phyloP scores from a whole-genome alignment of 2,113 vertebrate species.

The Cavia porcellus region DNA sequence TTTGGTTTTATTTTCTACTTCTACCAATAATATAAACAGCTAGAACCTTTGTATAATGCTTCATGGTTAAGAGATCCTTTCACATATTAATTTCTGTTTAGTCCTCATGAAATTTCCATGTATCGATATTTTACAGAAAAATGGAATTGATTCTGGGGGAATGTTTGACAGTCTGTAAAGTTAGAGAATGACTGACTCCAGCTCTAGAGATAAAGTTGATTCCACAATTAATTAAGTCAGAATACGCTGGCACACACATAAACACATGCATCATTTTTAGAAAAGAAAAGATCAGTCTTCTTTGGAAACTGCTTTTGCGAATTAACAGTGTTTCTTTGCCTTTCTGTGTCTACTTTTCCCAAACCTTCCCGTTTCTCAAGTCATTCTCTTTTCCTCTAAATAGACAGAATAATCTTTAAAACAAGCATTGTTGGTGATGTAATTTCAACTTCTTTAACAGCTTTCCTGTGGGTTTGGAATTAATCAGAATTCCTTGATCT shows the following conservation, averaged over 20 bases:
- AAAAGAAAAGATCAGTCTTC: background rate
- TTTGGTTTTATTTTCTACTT: slow-evolving; percentile 1
- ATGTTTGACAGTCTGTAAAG: background rate
- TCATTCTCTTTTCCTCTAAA: background rate
- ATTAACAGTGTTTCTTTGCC: background rate
- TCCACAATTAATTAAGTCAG: background rate
- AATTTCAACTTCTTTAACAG: background rate
- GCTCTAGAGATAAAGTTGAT: background rate
- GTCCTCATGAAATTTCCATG: background rate
- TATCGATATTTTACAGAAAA: background rate
- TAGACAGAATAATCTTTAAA: slow-evolving; percentile 19
- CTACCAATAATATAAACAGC: background rate
- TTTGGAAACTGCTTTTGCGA: background rate
- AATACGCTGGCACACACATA: rapidly evolving
- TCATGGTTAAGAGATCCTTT: background rate
- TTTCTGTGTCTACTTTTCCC: background rate
- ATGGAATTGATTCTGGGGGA: slow-evolving; percentile 11
- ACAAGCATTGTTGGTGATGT: background rate
- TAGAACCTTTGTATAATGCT: background rate
- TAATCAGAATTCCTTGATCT: background rate
- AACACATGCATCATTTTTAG: background rate
- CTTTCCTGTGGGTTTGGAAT: background rate
- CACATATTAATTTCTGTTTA: background rate
- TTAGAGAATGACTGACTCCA: background rate
- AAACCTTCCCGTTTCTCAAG: background rate